phyloP scores from a whole-genome alignment of 2,113 vertebrate species.

The Tauraco erythrolophus region DNA sequence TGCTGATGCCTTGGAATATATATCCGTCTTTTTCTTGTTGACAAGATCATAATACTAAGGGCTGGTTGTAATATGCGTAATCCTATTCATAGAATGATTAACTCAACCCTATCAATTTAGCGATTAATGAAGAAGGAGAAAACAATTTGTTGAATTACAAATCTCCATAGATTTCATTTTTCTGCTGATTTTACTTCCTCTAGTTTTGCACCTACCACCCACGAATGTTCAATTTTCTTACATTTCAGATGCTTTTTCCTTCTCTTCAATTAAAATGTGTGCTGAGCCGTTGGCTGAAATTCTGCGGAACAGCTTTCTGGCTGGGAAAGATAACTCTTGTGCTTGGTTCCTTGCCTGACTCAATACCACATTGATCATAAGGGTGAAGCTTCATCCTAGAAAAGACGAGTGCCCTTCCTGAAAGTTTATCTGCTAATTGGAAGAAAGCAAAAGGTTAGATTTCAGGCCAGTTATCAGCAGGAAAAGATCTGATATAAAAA shows the following conservation, averaged over 20 bases:
- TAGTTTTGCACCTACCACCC: conserved; percentile 30
- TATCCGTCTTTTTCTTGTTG: not conserved
- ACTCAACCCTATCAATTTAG: not conserved
- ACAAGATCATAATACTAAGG: not conserved
- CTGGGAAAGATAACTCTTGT: not conserved
- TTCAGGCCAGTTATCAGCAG: not conserved
- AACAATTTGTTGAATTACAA: conserved; percentile 19
- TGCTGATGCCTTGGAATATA: not conserved
- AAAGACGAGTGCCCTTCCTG: not conserved
- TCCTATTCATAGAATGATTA: conserved; percentile 15
- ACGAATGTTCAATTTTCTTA: not conserved
- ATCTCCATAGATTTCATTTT: conserved; percentile 16
- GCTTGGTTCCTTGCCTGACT: conserved; percentile 30
- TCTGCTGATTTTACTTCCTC: conserved; percentile 37
- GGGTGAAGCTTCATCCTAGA: not conserved
- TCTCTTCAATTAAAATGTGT: conserved; percentile 6
- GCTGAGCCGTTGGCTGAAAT: conserved; percentile 38
- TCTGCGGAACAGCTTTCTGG: not conserved
- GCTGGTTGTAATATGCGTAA: not conserved
- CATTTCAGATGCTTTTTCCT: conserved; percentile 10
- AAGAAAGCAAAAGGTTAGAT: not conserved
- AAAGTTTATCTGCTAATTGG: conserved; percentile 24
- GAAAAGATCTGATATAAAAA: conserved; percentile 7
- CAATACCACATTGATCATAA: not conserved
- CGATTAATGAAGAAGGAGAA: conserved; percentile 28